phyloP scores from a whole-genome alignment of 2,797 vertebrate species.

The Cygnus olor region DNA sequence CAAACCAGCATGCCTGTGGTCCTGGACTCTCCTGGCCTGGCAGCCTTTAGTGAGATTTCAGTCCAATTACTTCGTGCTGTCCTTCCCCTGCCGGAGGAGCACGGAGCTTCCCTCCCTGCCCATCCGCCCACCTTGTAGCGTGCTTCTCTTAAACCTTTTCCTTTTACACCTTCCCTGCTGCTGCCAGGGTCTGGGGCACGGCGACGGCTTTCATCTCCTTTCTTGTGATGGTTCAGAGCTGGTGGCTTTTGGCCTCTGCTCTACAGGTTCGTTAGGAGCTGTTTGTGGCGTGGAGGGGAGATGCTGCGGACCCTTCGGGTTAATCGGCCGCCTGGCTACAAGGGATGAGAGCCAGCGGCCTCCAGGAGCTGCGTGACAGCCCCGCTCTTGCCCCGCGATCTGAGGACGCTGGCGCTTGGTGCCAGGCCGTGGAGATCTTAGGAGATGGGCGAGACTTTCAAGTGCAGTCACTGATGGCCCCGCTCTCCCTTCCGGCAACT shows the following conservation, averaged over 20 bases:
- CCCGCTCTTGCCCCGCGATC: neutral
- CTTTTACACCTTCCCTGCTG: neutral
- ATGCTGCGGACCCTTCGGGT: neutral
- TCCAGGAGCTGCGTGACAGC: neutral
- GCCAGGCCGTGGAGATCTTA: neutral
- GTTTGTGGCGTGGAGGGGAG: rapidly evolving
- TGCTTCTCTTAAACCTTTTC: neutral
- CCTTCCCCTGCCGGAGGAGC: neutral
- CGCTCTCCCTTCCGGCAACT: slow-evolving; percentile 11
- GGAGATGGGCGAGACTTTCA: neutral
- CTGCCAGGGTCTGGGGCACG: neutral
- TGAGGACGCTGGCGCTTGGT: rapidly evolving
- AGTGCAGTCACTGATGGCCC: neutral
- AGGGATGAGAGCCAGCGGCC: neutral
- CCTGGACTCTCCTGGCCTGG: neutral
- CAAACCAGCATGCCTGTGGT: neutral
- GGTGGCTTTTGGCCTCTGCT: slow-evolving; percentile 48
- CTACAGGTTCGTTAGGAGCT: neutral
- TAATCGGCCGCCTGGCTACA: neutral
- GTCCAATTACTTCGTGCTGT: neutral
- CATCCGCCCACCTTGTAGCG: neutral
- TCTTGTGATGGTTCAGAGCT: slow-evolving; percentile 21
- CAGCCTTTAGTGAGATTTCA: neutral
- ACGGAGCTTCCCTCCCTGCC: neutral
- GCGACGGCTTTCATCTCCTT: slow-evolving; percentile 33